Evolutionary conservation across 2,113 vertebrate genomes (phyloP).

Genomic region (Lampris megalopsis): DNA sequence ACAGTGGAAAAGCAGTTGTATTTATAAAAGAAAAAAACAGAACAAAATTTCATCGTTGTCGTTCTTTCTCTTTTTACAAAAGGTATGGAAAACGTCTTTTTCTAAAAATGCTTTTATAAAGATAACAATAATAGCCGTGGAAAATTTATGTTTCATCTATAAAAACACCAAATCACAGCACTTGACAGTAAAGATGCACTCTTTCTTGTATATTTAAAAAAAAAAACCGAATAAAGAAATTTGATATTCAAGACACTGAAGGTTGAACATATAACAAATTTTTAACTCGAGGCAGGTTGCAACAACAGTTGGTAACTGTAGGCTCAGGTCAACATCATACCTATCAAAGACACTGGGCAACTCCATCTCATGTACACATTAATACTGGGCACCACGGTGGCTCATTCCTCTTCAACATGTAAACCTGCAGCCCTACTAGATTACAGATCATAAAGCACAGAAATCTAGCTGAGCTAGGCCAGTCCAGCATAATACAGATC

Average conservation of each 20-base stretch:
- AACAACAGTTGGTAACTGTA: slow-evolving; percentile 44
- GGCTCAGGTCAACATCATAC: slow-evolving; percentile 52
- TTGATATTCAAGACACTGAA: slow-evolving; percentile 79
- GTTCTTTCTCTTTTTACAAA: slow-evolving; percentile 69
- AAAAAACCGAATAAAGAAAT: slow-evolving; percentile 48
- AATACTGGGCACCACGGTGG: slow-evolving; percentile 75
- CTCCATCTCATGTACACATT: slow-evolving; percentile 39
- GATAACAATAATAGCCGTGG: slow-evolving; percentile 60
- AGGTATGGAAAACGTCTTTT: slow-evolving; percentile 46
- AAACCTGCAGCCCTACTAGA: slow-evolving; percentile 65
- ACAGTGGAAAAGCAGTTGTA: slow-evolving; percentile 57
- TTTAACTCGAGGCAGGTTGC: slow-evolving; percentile 51
- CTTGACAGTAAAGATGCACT: slow-evolving; percentile 76
- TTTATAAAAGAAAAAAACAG: slow-evolving; percentile 54
- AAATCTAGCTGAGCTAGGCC: slow-evolving; percentile 43
- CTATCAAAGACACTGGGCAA: slow-evolving; percentile 40
- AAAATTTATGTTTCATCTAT: slow-evolving; percentile 74
- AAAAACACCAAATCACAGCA: slow-evolving; percentile 79
- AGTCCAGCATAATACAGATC: slow-evolving; percentile 70
- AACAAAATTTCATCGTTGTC: slow-evolving; percentile 29
- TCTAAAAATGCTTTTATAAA: slow-evolving; percentile 53
- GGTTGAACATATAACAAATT: slow-evolving; percentile 62
- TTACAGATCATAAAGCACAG: slow-evolving; percentile 60
- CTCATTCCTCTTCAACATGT: slow-evolving; percentile 63
- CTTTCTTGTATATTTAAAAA: slow-evolving; percentile 37